A percentile compares a stretch with the other conserved stretches of the same genome.
Evolutionary conservation across 2,113 vertebrate species (phyloP).

Genomic region (Lepus timidus): DNA sequence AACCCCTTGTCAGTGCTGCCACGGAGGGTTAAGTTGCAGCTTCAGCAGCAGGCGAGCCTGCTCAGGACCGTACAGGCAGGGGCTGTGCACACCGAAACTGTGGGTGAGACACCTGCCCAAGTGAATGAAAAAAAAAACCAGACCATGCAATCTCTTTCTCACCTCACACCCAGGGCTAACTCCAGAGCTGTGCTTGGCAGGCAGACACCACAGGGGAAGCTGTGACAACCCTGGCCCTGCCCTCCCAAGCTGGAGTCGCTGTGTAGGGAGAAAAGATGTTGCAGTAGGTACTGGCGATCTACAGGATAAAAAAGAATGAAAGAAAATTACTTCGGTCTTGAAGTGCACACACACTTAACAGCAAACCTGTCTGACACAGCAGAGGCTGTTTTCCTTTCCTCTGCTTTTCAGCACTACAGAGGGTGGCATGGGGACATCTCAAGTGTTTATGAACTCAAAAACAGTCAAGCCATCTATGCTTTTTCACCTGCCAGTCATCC

Average conservation of each 20-base stretch:
- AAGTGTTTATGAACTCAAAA: conserved; percentile 63
- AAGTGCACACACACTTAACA: conserved; percentile 91
- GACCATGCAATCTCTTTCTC: conserved; percentile 95
- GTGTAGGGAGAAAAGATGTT: conserved; percentile 95
- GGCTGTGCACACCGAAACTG: conserved; percentile 87
- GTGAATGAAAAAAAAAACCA: conserved; percentile 89
- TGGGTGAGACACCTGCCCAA: conserved; percentile 88
- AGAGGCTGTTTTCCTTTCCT: conserved; percentile 81
- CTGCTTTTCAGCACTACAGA: conserved; percentile 81
- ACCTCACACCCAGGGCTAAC: conserved; percentile 94
- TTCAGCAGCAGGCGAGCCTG: conserved; percentile 84
- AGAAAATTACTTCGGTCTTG: conserved; percentile 93
- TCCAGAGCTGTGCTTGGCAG: conserved; percentile 94
- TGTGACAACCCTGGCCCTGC: conserved; percentile 93
- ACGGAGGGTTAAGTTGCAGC: conserved; percentile 83
- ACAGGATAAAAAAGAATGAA: conserved; percentile 93
- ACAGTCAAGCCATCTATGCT: conserved; percentile 20
- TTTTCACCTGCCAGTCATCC: conserved; percentile 79
- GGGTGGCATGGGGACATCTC: not conserved
- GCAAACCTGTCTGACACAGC: conserved; percentile 88
- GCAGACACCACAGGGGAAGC: conserved; percentile 94
- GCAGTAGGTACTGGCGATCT: conserved; percentile 94
- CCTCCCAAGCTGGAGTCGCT: conserved; percentile 94
- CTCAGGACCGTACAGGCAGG: conserved; percentile 82
- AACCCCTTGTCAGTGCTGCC: conserved; percentile 86